phyloP scores from a whole-genome alignment of 2,113 vertebrate genomes.

The Cyphotilapia sp. region DNA sequence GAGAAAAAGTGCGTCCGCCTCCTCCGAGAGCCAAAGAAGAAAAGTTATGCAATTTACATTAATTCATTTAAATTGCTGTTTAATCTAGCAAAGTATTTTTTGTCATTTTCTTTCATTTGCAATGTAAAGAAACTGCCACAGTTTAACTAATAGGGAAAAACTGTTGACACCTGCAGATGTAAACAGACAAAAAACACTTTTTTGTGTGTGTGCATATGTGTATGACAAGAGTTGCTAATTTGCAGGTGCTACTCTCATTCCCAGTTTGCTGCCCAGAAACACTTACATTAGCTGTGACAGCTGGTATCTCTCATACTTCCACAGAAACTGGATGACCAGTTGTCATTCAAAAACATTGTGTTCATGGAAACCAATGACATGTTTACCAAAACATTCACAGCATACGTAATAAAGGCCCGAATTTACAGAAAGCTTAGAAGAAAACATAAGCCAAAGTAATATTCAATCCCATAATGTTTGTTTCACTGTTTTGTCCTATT shows the following conservation, averaged over 20 bases:
- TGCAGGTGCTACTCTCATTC: conserved; percentile 9
- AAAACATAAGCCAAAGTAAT: conserved; percentile 21
- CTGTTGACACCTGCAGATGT: not conserved
- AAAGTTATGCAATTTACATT: not conserved
- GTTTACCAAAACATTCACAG: not conserved
- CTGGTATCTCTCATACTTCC: not conserved
- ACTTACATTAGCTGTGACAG: conserved; percentile 5
- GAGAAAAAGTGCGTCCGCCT: no score
- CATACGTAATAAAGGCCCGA: not conserved
- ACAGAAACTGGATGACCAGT: not conserved
- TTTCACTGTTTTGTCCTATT: not conserved
- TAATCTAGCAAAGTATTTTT: not conserved
- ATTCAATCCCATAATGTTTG: conserved; percentile 28
- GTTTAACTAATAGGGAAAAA: not conserved
- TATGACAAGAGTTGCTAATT: not conserved
- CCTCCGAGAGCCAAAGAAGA: no score
- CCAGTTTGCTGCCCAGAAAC: not conserved
- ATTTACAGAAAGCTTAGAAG: conserved; percentile 19
- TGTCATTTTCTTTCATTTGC: not conserved
- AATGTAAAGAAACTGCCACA: not conserved
- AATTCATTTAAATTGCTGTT: not conserved
- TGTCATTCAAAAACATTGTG: not conserved
- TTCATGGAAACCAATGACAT: not conserved
- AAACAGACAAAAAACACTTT: not conserved
- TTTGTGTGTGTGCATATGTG: not conserved